These are phyloP conservation scores for Myathropa florea DNA, from an alignment of 2,888 invertebrate species.

Conservation along the genomic window DNA sequence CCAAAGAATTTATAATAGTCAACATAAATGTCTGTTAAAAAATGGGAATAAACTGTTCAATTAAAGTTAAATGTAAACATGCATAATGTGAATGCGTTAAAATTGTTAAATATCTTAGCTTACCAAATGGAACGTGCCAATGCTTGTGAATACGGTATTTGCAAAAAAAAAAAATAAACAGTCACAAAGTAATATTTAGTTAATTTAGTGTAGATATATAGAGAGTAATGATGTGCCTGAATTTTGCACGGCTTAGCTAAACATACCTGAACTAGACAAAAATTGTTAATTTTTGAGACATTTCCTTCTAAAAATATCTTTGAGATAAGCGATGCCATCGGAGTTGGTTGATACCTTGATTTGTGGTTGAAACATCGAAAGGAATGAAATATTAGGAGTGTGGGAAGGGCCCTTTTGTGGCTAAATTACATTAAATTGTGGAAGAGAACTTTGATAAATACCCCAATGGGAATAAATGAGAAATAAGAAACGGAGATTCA, in stretches of 20 bases:
- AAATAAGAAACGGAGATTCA: no score
- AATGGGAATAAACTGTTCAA: not conserved
- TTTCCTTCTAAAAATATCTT: not conserved
- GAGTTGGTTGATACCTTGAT: not conserved
- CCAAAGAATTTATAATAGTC: not conserved
- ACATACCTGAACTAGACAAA: slow-evolving; percentile 19
- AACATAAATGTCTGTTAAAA: not conserved
- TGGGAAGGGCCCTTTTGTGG: no score
- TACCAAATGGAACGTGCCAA: slow-evolving; percentile 43
- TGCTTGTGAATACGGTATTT: slow-evolving; percentile 21
- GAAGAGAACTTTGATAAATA: no score
- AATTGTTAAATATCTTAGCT: slow-evolving; percentile 40
- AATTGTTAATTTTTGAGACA: slow-evolving; percentile 20
- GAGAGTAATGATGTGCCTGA: slow-evolving; percentile 40
- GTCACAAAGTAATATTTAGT: not conserved
- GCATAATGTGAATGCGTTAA: slow-evolving; percentile 1
- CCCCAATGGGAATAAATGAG: no score
- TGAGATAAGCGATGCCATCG: not conserved
- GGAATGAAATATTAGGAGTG: no score
- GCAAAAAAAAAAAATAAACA: not conserved
- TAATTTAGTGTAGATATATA: slow-evolving; percentile 11
- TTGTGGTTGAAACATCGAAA: no score
- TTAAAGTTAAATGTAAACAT: not conserved
- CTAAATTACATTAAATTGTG: no score
- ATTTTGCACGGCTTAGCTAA: slow-evolving; percentile 41